These are phyloP conservation scores for Propsilocerus akamusi DNA, from an alignment of 1,140 invertebrate genomes.

Conservation along the genomic window DNA sequence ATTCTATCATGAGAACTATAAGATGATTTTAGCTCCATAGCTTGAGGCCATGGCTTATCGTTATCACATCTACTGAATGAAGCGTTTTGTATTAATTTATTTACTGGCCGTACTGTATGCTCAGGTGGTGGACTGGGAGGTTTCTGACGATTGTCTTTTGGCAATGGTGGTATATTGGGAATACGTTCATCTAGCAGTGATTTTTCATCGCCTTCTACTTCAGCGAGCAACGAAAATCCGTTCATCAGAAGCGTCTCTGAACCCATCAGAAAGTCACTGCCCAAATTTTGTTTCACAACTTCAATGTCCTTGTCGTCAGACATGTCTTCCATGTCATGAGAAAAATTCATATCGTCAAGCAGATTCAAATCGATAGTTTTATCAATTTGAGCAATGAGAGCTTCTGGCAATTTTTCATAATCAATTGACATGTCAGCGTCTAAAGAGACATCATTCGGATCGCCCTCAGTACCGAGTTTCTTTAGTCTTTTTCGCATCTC, in stretches of 20 bases:
- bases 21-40: no score
- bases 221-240: background rate
- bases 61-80: background rate
- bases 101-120: background rate
- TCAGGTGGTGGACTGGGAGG: background rate
- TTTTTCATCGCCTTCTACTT: background rate
- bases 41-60: background rate
- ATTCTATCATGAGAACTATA: no score
- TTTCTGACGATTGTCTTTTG: no score
- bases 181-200: background rate
- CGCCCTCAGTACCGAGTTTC: background rate
- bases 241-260: background rate
- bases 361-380: background rate
- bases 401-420: constrained; percentile 13
- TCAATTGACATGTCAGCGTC: constrained; percentile 11
- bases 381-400: background rate
- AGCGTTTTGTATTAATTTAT: background rate
- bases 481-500: constrained; percentile 15
- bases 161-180: background rate
- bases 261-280: background rate
- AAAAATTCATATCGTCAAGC: background rate
- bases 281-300: background rate
- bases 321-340: background rate
- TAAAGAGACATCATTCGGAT: background rate
- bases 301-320: background rate